Evolutionary conservation across 2,888 invertebrate species (phyloP), one percentile per base, ranked within the genome.

Genomic region (Metopia argyrocephala): DNA sequence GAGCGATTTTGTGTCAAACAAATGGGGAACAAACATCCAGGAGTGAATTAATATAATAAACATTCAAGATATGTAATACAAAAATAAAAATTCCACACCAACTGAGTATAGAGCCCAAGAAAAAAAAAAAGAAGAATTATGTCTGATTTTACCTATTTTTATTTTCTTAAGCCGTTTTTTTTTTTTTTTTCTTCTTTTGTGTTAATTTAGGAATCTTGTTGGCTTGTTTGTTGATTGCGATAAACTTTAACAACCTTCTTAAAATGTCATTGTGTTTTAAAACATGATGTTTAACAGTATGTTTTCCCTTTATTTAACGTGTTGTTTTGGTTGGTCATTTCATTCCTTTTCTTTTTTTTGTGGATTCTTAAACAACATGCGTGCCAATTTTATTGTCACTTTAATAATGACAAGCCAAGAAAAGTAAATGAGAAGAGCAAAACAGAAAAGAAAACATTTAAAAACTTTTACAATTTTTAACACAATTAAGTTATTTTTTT

Each of bases 311-410:
- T 76, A 38, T 76, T 62, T 56, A 56, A 73, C 61, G 31, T 59
- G 61, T 54, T 59, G 45, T 52, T 31, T 20, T 23, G 23, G 56
- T 56, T 56, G 27, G 3, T 56, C n/a, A 1, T 45, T 31, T 9
- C 25, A 52, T 20, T 66, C 61, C 61, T 56, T 46, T 69, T 48
- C 27, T 15, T 20, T 31, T 50, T 57, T 68, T 78, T 76, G 27
- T 73, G 45, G 70, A 20, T 2, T 15, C 50, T 61, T 61, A 46
- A 74, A 68, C 56, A 78, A 78, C 81, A 81, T 78, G 81, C 73
- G 81, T 81, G 81, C 78, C 78, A 81, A 75, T 81, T 81, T 81
- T 81, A 81, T 81, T 70, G 81, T 81, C 69, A 78, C 69, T 81
- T 78, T 70, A 74, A 81, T 81, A 81, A 70, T 80, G 76, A 74